Evolutionary conservation across 2,797 vertebrate genomes (phyloP).

Genomic region (Phoeniculus purpureus): DNA sequence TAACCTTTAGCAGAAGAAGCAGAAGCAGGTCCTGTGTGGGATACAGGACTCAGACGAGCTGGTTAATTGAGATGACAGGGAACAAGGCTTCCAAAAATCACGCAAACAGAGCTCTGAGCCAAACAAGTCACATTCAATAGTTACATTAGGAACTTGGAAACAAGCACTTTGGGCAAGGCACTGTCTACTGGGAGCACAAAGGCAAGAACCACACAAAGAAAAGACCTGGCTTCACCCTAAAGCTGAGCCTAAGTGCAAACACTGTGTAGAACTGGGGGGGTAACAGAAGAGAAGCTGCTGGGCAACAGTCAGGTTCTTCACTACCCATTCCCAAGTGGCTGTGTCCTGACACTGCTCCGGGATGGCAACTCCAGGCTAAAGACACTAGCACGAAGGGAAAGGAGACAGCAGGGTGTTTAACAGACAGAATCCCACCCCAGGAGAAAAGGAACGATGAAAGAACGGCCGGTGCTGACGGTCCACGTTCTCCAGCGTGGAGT

Average conservation of each 20-base stretch:
- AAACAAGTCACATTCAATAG: neutral
- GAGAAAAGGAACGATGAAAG: neutral
- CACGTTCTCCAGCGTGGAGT: neutral
- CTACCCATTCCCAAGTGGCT: neutral
- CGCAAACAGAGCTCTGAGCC: neutral
- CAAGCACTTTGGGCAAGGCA: neutral
- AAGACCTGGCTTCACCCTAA: rapidly evolving
- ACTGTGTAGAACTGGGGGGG: neutral
- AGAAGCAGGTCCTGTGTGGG: neutral
- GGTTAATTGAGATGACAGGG: neutral
- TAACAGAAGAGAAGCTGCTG: neutral
- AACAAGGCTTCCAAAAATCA: neutral
- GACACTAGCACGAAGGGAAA: neutral
- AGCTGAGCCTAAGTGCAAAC: neutral
- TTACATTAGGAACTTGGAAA: neutral
- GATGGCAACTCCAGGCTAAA: neutral
- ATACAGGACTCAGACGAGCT: neutral
- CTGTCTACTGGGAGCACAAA: neutral
- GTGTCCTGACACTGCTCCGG: neutral
- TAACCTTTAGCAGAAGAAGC: neutral
- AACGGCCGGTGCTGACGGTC: neutral
- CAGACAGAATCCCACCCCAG: neutral
- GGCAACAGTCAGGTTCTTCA: neutral
- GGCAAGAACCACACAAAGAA: neutral
- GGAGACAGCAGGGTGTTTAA: neutral